Conservation (phyloP, 2,888 invertebrate species). For the Eupithecia subumbrata region DNA sequence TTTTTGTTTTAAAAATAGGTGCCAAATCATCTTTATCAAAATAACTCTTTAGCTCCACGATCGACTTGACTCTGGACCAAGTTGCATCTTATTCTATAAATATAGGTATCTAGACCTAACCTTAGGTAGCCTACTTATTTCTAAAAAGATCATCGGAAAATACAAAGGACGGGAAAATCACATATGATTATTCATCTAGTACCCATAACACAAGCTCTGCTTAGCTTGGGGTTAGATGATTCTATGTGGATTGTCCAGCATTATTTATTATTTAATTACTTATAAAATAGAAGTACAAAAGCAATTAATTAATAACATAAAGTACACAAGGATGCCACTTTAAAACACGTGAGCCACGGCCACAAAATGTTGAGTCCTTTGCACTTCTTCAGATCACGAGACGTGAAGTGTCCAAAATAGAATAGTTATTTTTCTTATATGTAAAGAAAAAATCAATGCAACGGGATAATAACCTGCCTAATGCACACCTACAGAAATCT, state of each 20-base stretch:
- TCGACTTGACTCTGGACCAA: not conserved
- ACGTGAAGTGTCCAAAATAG: not conserved
- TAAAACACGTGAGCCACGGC: not conserved
- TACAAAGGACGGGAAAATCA: not conserved
- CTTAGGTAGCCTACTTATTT: not conserved
- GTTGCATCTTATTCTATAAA: not conserved
- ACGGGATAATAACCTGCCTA: not conserved
- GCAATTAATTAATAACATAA: not conserved
- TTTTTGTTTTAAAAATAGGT: not conserved
- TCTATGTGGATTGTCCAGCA: no score
- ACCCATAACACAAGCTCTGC: no score
- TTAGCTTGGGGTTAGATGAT: no score
- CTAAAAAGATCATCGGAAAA: not conserved
- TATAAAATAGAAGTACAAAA: no score
- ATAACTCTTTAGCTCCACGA: not conserved
- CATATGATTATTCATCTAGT: no score
- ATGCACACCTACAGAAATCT: not conserved
- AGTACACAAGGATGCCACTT: not conserved
- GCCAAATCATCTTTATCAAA: not conserved
- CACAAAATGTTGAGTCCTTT: not conserved
- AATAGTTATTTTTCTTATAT: not conserved
- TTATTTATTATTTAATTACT: no score
- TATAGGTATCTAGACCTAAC: not conserved
- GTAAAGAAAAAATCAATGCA: not conserved
- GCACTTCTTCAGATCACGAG: not conserved